Percentiles rank a stretch among this genome's conserved stretches.
phyloP scores from a whole-genome alignment of 2,797 vertebrate species.

The Eospalax fontanierii region DNA sequence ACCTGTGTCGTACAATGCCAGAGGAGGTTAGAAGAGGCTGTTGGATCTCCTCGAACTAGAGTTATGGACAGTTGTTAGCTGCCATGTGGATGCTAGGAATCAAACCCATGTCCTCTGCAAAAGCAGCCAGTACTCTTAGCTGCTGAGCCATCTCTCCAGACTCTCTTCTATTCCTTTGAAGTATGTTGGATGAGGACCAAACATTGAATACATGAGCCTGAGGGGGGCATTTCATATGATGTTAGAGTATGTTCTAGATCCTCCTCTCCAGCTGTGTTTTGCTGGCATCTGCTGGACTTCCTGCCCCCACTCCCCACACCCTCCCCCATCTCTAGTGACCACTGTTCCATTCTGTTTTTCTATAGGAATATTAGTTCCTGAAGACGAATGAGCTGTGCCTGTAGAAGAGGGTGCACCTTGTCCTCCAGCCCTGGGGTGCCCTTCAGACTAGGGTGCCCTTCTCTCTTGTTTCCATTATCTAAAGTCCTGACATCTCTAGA shows the following conservation, averaged over 20 bases:
- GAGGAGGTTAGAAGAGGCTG: no score
- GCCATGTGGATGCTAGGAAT: no score
- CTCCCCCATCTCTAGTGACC: not conserved
- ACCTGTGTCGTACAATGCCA: no score
- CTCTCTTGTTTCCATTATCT: not conserved
- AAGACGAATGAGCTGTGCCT: not conserved
- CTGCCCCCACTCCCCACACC: not conserved
- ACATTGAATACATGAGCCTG: not conserved
- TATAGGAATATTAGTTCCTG: not conserved
- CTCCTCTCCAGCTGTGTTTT: not conserved
- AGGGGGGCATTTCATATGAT: not conserved
- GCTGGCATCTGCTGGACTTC: not conserved
- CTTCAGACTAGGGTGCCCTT: not conserved
- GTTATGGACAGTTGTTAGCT: no score
- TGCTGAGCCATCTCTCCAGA: no score
- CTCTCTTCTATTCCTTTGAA: no score
- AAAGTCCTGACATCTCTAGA: not conserved
- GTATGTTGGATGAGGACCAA: not conserved
- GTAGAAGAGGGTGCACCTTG: not conserved
- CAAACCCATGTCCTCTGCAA: no score
- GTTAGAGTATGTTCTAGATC: not conserved
- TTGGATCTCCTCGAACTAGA: no score
- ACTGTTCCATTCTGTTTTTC: not conserved
- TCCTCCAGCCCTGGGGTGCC: no score
- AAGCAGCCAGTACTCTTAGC: no score